Conservation (phyloP, 2,888 invertebrate genomes). For the Crematogaster levior region DNA sequence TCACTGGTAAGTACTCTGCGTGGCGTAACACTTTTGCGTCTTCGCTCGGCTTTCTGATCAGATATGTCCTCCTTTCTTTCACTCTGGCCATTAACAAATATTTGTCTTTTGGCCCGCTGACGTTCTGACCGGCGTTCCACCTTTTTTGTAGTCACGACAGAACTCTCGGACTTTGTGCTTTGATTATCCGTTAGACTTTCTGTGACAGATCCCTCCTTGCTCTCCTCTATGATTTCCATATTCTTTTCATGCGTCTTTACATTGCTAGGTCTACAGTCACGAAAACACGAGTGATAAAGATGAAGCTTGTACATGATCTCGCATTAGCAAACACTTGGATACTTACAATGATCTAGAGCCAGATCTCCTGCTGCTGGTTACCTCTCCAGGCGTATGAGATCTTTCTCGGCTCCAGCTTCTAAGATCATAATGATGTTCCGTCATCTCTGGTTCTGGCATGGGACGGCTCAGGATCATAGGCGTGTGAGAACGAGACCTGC, state of each 20-base stretch:
- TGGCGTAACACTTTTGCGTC: constrained; percentile 84
- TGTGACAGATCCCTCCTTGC: constrained; percentile 69
- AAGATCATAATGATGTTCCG: constrained; percentile 80
- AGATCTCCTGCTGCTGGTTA: constrained; percentile 77
- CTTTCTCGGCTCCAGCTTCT: constrained; percentile 81
- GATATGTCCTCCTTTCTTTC: constrained; percentile 76
- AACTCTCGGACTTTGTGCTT: constrained; percentile 71
- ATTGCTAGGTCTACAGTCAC: constrained; percentile 71
- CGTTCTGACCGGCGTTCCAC: constrained; percentile 81
- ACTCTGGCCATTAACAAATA: constrained; percentile 79
- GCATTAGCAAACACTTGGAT: neutral
- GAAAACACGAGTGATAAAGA: neutral
- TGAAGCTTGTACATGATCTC: neutral
- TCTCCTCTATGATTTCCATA: constrained; percentile 78
- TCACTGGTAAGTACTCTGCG: constrained; percentile 86
- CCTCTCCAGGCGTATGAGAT: constrained; percentile 81
- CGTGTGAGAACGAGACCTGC: constrained; percentile 83
- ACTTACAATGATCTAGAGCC: constrained; percentile 78
- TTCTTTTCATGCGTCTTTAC: constrained; percentile 71
- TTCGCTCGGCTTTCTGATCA: constrained; percentile 77
- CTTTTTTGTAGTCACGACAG: constrained; percentile 69
- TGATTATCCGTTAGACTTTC: constrained; percentile 64
- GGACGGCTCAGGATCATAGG: constrained; percentile 75
- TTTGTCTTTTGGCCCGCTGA: constrained; percentile 80
- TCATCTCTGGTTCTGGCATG: constrained; percentile 72